Evolutionary conservation across 2,888 invertebrate species (phyloP).

Genomic region (Xylota segnis): DNA sequence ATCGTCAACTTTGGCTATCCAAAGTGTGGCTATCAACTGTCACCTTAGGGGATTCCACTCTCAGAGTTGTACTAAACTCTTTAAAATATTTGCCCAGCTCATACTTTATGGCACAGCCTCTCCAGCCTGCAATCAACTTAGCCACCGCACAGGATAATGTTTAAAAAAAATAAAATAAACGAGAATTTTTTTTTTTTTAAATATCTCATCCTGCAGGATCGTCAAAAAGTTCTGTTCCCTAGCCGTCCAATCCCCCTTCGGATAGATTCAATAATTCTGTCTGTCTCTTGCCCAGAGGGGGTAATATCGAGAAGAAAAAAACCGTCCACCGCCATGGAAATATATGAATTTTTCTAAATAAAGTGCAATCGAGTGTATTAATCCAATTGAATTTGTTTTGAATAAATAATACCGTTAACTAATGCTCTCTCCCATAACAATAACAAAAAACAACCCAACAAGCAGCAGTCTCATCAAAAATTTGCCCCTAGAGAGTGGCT

Average conservation of each 20-base stretch:
- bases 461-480: slow-evolving; percentile 62
- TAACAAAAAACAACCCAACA: slow-evolving; percentile 41
- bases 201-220: slow-evolving; percentile 22
- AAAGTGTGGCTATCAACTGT: too few relatives aligned
- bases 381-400: slow-evolving; percentile 83
- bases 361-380: slow-evolving; percentile 80
- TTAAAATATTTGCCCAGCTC: not conserved
- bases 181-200: slow-evolving; percentile 7
- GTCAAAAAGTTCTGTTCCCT: not conserved
- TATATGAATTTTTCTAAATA: slow-evolving; percentile 67
- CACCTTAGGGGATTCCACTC: too few relatives aligned
- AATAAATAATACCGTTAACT: slow-evolving; percentile 80
- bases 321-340: slow-evolving; percentile 32
- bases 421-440: slow-evolving; percentile 67
- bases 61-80: not conserved
- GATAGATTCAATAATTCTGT: slow-evolving; percentile 5
- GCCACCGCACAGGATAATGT: slow-evolving; percentile 27
- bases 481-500: slow-evolving; percentile 44
- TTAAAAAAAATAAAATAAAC: slow-evolving; percentile 8
- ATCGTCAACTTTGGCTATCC: too few relatives aligned
- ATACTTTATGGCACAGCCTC: not conserved
- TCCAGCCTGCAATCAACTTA: slow-evolving; percentile 29
- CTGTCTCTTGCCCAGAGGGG: not conserved
- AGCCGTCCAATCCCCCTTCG: not conserved
- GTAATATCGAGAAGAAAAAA: not conserved